Evolutionary conservation across 2,797 vertebrate genomes (phyloP).

Genomic region (Cichlasoma orientale): DNA sequence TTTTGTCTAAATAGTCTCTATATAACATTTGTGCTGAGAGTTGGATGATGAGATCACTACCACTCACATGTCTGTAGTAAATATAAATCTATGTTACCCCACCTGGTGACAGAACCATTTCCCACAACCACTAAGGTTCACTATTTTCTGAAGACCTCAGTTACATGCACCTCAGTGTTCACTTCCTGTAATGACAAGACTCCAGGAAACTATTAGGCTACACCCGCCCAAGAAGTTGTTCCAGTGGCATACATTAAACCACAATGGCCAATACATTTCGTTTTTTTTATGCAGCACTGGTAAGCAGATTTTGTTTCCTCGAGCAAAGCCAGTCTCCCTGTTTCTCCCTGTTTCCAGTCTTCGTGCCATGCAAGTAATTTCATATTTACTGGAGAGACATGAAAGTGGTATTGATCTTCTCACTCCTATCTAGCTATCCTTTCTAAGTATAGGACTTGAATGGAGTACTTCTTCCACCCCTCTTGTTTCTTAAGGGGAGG

Average conservation of each 20-base stretch:
- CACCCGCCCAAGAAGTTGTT: not conserved
- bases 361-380: not conserved
- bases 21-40: not conserved
- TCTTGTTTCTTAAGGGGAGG: not conserved
- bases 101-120: not conserved
- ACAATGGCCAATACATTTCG: not conserved
- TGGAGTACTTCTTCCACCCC: not conserved
- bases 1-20: not conserved
- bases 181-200: not conserved
- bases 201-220: not conserved
- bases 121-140: not conserved
- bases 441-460: not conserved
- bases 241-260: not conserved
- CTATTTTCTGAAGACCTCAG: not conserved
- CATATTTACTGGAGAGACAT: not conserved
- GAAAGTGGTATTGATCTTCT: slow-evolving; percentile 13
- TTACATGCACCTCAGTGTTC: not conserved
- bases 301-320: not conserved
- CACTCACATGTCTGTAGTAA: not conserved
- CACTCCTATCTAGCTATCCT: not conserved
- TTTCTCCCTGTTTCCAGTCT: not conserved
- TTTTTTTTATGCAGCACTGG: not conserved
- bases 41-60: not conserved
- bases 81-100: not conserved
- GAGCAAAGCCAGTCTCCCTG: not conserved